Evolutionary conservation across 2,113 vertebrate species (phyloP).

Genomic region (Heliornis fulica): DNA sequence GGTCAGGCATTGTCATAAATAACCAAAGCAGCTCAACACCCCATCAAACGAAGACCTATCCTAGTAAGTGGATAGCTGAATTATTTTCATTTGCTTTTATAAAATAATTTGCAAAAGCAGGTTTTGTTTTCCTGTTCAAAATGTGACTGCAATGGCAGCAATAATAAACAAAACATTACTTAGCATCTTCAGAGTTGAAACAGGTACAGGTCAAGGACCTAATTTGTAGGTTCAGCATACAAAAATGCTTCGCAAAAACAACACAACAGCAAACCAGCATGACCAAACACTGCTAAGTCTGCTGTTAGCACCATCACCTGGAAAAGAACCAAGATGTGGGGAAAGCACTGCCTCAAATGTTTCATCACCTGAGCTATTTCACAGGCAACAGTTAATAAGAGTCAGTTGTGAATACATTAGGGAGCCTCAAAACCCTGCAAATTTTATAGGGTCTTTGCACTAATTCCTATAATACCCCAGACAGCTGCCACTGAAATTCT

Average conservation of each 20-base stretch:
- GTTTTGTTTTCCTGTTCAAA: conserved; percentile 41
- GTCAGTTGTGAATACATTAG: not conserved
- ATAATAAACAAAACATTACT: conserved; percentile 50
- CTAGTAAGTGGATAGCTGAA: not conserved
- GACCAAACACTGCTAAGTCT: not conserved
- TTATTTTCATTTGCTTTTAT: conserved; percentile 15
- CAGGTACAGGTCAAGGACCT: not conserved
- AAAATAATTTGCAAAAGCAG: conserved; percentile 50
- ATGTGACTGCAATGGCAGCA: not conserved
- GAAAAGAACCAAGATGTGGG: not conserved
- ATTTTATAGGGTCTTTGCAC: not conserved
- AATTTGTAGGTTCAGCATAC: not conserved
- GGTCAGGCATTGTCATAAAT: not conserved
- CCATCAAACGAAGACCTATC: conserved; percentile 19
- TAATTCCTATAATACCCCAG: not conserved
- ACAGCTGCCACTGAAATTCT: not conserved
- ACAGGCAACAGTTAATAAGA: not conserved
- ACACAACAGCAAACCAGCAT: not conserved
- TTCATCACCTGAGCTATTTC: not conserved
- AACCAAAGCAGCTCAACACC: conserved; percentile 1
- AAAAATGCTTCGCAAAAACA: not conserved
- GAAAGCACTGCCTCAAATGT: not conserved
- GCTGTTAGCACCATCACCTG: not conserved
- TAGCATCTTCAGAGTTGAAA: conserved; percentile 42
- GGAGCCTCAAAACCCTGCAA: not conserved